These are phyloP conservation scores for Oreonectes daqikongensis DNA, from an alignment of 2,797 vertebrate genomes.

Conservation along the genomic window DNA sequence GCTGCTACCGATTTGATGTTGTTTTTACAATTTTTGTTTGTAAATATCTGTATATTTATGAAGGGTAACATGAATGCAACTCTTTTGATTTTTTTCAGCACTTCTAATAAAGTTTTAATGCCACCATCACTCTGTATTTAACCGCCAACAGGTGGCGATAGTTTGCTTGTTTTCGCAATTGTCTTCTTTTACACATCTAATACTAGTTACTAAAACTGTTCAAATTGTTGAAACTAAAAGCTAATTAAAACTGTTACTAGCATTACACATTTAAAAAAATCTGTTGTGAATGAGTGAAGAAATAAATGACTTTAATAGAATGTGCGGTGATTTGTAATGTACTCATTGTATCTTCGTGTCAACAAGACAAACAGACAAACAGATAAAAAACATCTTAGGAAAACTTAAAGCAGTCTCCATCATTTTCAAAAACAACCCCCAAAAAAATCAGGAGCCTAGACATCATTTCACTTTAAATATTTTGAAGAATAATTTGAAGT, in stretches of 20 bases:
- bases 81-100: too few species aligned
- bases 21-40: background rate
- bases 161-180: background rate
- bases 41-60: background rate
- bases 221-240: too few species aligned
- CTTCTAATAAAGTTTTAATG: too few species aligned
- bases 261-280: too few species aligned
- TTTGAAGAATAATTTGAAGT: background rate
- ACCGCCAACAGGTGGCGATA: conserved; percentile 34
- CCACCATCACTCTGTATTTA: background rate
- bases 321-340: too few species aligned
- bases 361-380: too few species aligned
- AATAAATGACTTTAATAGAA: background rate
- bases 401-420: background rate
- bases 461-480: background rate
- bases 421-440: too few species aligned
- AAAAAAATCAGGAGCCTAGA: background rate
- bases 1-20: background rate
- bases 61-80: background rate
- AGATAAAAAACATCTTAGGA: background rate
- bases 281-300: too few species aligned
- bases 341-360: too few species aligned
- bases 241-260: too few species aligned
- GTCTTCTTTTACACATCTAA: background rate
- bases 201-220: too few species aligned